These are phyloP conservation scores for Psittacula cyanocephala DNA, from an alignment of 2,113 vertebrate species.

Conservation along the genomic window DNA sequence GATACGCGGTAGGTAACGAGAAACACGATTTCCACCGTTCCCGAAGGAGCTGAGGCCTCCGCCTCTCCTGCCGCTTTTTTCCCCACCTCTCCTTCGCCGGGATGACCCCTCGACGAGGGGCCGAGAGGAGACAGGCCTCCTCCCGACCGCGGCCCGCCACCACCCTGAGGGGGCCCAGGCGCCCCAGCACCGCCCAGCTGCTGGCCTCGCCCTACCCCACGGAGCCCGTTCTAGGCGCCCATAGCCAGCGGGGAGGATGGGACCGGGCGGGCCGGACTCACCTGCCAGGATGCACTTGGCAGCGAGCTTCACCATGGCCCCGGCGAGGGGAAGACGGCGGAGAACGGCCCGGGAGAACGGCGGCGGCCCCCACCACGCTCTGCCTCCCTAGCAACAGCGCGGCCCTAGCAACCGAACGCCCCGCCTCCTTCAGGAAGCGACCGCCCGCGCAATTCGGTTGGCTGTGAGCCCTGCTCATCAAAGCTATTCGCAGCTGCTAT, in stretches of 20 bases:
- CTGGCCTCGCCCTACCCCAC: neutral
- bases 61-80: neutral
- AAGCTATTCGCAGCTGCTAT: rapidly evolving
- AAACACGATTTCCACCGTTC: too few relatives aligned
- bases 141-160: neutral
- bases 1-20: rapidly evolving
- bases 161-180: neutral
- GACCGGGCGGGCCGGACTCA: conserved; percentile 52
- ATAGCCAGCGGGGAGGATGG: neutral
- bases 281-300: conserved; percentile 82
- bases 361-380: rapidly evolving
- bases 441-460: rapidly evolving
- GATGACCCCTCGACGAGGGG: neutral
- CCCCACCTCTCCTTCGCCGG: neutral
- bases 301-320: conserved; percentile 75
- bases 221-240: neutral
- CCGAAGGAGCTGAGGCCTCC: neutral
- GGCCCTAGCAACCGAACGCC: neutral
- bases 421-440: rapidly evolving
- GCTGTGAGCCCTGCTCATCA: neutral
- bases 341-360: too few relatives aligned
- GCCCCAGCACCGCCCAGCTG: neutral
- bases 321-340: neutral
- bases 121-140: neutral
- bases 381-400: neutral